Evolutionary conservation across 30 jellyfish, hydroid and myxozoan species (phyloP).

Genomic region (Catostylus mosaicus): DNA sequence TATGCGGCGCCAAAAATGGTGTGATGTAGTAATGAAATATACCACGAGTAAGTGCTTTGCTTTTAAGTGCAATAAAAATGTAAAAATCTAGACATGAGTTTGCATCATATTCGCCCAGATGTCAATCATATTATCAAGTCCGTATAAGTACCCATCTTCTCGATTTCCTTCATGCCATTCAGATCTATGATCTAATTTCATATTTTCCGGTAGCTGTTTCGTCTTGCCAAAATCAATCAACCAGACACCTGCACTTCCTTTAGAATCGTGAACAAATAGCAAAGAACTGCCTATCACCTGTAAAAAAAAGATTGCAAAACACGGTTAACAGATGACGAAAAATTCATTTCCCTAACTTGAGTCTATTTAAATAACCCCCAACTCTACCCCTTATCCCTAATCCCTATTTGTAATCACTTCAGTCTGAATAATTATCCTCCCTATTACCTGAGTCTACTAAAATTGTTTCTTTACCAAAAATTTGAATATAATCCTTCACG

Average conservation of each 20-base stretch:
- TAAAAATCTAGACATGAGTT: not conserved
- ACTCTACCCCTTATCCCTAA: no score
- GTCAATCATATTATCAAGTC: conserved; percentile 89
- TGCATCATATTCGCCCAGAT: conserved; percentile 46
- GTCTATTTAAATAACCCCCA: not conserved
- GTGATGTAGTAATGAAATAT: no score
- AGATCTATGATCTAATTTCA: conserved; percentile 62
- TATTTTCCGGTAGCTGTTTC: conserved; percentile 61
- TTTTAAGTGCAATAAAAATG: no score
- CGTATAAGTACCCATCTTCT: conserved; percentile 95
- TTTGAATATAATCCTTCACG: no score
- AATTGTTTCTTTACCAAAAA: no score
- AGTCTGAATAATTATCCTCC: no score
- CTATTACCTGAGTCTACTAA: no score
- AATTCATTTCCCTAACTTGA: not conserved
- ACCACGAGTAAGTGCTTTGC: no score
- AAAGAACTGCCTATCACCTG: conserved; percentile 96
- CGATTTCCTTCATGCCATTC: conserved; percentile 92
- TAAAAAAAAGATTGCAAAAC: not conserved
- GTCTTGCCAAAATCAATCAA: conserved; percentile 98
- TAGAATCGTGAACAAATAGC: conserved; percentile 86
- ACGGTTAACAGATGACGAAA: not conserved
- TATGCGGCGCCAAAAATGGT: no score
- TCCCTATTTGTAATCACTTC: no score
- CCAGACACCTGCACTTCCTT: conserved; percentile 87